These are phyloP conservation scores for Drosophila acutilabella DNA, from an alignment of 2,888 invertebrate species.

Conservation along the genomic window DNA sequence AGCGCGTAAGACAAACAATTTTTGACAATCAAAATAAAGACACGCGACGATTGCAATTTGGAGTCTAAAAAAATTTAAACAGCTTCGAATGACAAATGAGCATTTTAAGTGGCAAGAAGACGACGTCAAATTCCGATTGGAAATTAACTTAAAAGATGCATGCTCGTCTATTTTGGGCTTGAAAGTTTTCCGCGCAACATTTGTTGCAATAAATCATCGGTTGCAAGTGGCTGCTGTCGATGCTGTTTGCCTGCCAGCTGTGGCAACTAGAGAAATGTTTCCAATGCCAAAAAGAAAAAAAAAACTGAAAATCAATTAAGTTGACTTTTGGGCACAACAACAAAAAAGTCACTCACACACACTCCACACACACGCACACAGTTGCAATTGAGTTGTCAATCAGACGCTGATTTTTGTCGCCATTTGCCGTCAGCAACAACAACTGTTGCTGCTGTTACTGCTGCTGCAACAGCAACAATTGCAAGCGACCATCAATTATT, in stretches of 20 bases:
- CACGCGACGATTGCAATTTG: slow-evolving; percentile 63
- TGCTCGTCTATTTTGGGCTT: slow-evolving; percentile 60
- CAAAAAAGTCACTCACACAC: slow-evolving; percentile 6
- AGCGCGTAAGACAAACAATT: slow-evolving; percentile 64
- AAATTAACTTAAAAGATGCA: slow-evolving; percentile 70
- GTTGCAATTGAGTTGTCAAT: slow-evolving; percentile 79
- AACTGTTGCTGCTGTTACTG: neutral
- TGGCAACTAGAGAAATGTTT: slow-evolving; percentile 38
- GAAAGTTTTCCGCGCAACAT: slow-evolving; percentile 72
- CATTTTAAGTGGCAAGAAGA: slow-evolving; percentile 57
- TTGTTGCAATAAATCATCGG: slow-evolving; percentile 82
- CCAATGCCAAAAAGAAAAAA: slow-evolving; percentile 21
- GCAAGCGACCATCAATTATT: slow-evolving; percentile 76
- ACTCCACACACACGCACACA: slow-evolving; percentile 12
- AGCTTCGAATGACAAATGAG: slow-evolving; percentile 68
- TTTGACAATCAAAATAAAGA: slow-evolving; percentile 74
- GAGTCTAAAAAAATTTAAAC: slow-evolving; percentile 9
- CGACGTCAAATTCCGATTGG: slow-evolving; percentile 65
- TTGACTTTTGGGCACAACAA: slow-evolving; percentile 52
- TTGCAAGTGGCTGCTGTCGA: slow-evolving; percentile 20
- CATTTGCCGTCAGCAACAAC: slow-evolving; percentile 66
- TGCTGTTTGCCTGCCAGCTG: slow-evolving; percentile 33
- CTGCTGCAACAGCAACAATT: slow-evolving; percentile 55
- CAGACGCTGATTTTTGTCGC: slow-evolving; percentile 77
- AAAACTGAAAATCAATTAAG: slow-evolving; percentile 67